Evolutionary conservation across 2,113 vertebrate species (phyloP), one percentile per base, ranked within the genome.

Genomic region (Toxotes jaculatrix): DNA sequence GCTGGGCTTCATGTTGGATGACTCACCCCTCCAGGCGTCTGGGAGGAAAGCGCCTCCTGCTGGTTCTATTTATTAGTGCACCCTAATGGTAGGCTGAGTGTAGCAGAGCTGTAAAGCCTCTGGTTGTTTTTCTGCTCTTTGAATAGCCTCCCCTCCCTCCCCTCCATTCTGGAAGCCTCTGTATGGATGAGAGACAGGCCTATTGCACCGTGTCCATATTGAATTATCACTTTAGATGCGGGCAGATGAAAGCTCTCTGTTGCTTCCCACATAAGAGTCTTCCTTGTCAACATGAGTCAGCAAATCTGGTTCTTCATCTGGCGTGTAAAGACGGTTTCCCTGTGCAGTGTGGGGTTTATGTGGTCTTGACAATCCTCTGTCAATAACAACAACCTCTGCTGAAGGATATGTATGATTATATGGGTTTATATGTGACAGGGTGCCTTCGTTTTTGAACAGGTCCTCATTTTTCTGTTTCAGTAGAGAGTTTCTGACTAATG

Each of bases 11-110:
- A 61, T 75, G 67, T 78, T 42, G 69, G 74, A 90, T 92, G 89
- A 93, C 87, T 94, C 92, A 92, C 79, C 74, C 64, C 60, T 88
- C 74, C 23, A 38, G 64, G 75, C 59, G 36, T 78, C 74, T 89
- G 62, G 56, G 55, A 56, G 17, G 38, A 74, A 74, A 51, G 77
- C 74, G 74, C 88, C 92, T 61, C 91, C 87, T 89, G 68, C 71
- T 90, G 93, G 87, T 64, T 72, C 0, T 82, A 17, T 38, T n/a
- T 47, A 17, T 79, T 36, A 75, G 31, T 88, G 62, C 85, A 78
- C 7, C 51, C 40, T 40, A 7, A 69, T 59, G n/a, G 57, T 40
- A 61, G 12, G 64, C 60, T 61, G 23, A 19, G 23, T 40, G 32
- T 36, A 49, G 63, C 55, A 36, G 68, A 62, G 64, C 65, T 69